These are phyloP conservation scores for Thrips palmi DNA, from an alignment of 1,140 invertebrate species.

Conservation along the genomic window DNA sequence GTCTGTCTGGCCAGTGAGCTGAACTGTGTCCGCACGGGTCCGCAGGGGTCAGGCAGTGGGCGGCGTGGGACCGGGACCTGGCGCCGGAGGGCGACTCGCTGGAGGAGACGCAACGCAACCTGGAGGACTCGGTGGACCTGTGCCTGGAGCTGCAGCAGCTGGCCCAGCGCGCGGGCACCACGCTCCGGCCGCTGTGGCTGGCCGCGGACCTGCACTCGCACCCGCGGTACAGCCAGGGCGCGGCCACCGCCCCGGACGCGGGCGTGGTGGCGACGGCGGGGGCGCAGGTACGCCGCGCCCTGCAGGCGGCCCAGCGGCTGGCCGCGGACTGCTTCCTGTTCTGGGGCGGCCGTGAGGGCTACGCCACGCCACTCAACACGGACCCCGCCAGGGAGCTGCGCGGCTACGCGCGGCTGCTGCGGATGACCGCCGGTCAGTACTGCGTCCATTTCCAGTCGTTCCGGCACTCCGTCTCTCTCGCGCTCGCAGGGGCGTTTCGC, in stretches of 20 bases:
- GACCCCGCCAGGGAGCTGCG: slow-evolving; percentile 37
- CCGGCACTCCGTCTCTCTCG: too few relatives aligned
- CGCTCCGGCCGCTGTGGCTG: slow-evolving; percentile 40
- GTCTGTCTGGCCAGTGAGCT: not conserved
- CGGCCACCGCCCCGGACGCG: slow-evolving; percentile 36
- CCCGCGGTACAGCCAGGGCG: slow-evolving; percentile 36
- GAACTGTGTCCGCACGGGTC: slow-evolving; percentile 1
- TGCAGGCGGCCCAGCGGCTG: slow-evolving; percentile 39
- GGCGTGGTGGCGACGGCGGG: slow-evolving; percentile 35
- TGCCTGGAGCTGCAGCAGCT: slow-evolving; percentile 32
- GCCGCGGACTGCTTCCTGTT: slow-evolving; percentile 41
- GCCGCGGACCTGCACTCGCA: slow-evolving; percentile 38
- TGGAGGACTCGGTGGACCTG: slow-evolving; percentile 37
- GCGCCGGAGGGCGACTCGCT: slow-evolving; percentile 26
- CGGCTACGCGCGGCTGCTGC: slow-evolving; percentile 37
- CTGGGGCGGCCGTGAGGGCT: slow-evolving; percentile 39
- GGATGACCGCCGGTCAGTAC: slow-evolving; percentile 31
- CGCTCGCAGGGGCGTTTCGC: too few relatives aligned
- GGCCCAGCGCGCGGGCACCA: too few relatives aligned
- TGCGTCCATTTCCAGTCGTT: not conserved
- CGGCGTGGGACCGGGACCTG: slow-evolving; percentile 37
- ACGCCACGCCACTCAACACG: slow-evolving; percentile 35
- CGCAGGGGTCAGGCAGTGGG: slow-evolving; percentile 37
- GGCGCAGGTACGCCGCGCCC: slow-evolving; percentile 39
- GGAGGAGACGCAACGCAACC: slow-evolving; percentile 31